Base-by-base conservation (phyloP, 2,888 invertebrate genomes). In the Amblyteles armatorius region DNA sequence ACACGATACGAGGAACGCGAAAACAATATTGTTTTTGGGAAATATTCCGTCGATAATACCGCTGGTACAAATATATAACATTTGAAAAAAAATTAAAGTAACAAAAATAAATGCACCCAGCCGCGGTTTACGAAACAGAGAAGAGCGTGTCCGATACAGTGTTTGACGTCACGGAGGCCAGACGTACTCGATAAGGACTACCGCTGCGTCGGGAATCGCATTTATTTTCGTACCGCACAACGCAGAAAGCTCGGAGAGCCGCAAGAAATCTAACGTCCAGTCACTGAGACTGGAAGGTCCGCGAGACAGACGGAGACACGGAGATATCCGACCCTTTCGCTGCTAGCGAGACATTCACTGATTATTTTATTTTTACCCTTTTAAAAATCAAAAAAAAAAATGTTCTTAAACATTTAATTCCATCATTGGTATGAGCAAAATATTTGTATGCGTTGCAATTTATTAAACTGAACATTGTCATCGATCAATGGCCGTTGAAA, bases 111-210 rank as follows among this genome's bases (percentile, higher is more conserved):
- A 52, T 50, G 9, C n/a, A 5, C 44, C 60, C 19, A 48, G 5
- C 48, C 19, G 65, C 50, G 72, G 52, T 36, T 63, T 48, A 26
- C 26, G 19, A 29, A 68, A 63, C 68, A 63, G 65, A 80, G 76
- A 44, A 65, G 63, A 19, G 48, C 69, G 33, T 79, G 67, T 72
- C 76, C 57, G 52, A 79, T 71, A 71, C 74, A 79, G 79, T 52
- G 63, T 69, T 71, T 65, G 83, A 76, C 79, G 83, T 80, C 79
- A 83, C 69, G 60, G 65, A 79, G 76, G 65, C 79, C 76, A 76
- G 67, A 63, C 60, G 52, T 57, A 72, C 73, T 78, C 73, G 84
- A 81, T 77, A 78, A 84, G 68, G 73, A 60, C 76, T 83, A 83
- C 76, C 65, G 76, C 40, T 52, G 16, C 48, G 67, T 80, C 55